Base-by-base conservation (phyloP, 2,888 invertebrate genomes). In the Choreutis nemorana region DNA sequence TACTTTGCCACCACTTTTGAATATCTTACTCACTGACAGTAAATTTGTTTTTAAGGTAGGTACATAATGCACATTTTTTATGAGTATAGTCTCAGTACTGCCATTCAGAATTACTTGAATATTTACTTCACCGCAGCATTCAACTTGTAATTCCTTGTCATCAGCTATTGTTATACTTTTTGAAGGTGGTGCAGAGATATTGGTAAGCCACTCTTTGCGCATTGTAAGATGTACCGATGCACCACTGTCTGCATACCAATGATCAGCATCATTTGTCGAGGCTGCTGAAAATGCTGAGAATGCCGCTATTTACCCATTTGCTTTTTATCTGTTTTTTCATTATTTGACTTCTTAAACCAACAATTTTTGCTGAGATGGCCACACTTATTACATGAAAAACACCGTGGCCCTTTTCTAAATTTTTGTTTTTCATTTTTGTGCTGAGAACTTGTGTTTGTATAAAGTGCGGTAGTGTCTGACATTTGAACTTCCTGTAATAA, bases 181-280 rank as follows among this genome's bases (percentile, higher is more conserved):
- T 34, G 36, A 24, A 38, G 36, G 29, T 37, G 44, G 13, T 25
- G 28, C 6, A 11, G 28, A 33, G 26, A 26, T 23, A 37, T 36
- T 29, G 28, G 26, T 16, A 10, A 44, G 33, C 37, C 36, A 40
- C 9, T 39, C 36, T 14, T 34, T 26, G 31, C 36, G 34, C 31
- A 34, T 34, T 1, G 42, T 41, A 40, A 49, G 45, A 20, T 48
- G 46, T 28, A 33, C 36, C 7, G 44, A 42, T 2, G 46, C 47
- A 5, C 44, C 44, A 3, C 40, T 39, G 31, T 47, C 47, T n/a
- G 45, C 75, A 50, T 45, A 54, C 60, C 50, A n/a, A n/a, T n/a
- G n/a, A n/a, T n/a, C n/a, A n/a, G n/a, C n/a, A n/a, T n/a, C n/a
- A n/a, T n/a, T n/a, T n/a, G n/a, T n/a, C n/a, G n/a, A n/a, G n/a